Conservation (phyloP, 1,140 invertebrate genomes). For the Meloidogyne chitwoodi region DNA sequence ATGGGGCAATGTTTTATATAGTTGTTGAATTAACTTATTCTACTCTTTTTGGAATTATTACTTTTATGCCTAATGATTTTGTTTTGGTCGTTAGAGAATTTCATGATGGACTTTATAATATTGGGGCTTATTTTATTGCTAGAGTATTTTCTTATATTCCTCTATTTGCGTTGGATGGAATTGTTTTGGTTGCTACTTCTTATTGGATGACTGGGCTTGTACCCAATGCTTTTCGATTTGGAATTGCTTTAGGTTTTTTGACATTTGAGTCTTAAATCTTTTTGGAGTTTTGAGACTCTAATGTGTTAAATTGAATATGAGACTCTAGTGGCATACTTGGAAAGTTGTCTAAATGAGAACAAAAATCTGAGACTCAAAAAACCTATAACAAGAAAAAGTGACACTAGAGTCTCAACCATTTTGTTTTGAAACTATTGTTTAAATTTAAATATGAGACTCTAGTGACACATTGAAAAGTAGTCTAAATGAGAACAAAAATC, state of each 20-base stretch:
- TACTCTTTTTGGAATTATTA: slow-evolving; percentile 55
- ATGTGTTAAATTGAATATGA: no score
- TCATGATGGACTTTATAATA: slow-evolving; percentile 54
- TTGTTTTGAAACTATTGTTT: no score
- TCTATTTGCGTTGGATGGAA: slow-evolving; percentile 56
- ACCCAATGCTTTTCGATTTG: slow-evolving; percentile 35
- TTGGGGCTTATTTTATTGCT: slow-evolving; percentile 50
- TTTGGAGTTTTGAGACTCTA: not conserved
- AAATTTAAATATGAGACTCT: no score
- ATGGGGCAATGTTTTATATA: slow-evolving; percentile 61
- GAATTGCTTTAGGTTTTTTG: slow-evolving; percentile 21
- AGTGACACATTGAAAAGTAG: no score
- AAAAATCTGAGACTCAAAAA: not conserved
- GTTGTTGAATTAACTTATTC: slow-evolving; percentile 53
- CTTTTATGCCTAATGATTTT: slow-evolving; percentile 54
- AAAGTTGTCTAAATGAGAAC: no score
- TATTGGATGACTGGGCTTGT: slow-evolving; percentile 55
- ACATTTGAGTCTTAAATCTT: not conserved
- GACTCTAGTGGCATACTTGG: not conserved
- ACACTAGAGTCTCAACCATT: not conserved
- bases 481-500: no score
- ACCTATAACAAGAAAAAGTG: not conserved
- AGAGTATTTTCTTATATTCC: slow-evolving; percentile 53
- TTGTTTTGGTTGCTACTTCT: slow-evolving; percentile 45
- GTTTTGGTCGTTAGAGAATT: slow-evolving; percentile 56